Evolutionary conservation across 1,140 invertebrate genomes (phyloP).

Genomic region (Bombus confusus): DNA sequence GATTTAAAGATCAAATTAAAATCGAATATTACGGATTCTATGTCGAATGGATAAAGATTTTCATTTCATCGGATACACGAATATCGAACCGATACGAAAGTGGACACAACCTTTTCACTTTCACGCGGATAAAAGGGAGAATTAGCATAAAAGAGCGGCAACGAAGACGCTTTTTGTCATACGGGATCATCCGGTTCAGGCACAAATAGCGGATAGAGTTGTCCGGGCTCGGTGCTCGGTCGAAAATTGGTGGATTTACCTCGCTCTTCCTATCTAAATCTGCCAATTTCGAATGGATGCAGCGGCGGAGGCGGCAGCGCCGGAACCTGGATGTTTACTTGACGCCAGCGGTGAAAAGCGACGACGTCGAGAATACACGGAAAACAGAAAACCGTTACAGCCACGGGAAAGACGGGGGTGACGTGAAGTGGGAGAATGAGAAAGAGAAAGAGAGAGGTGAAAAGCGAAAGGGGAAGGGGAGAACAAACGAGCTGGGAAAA

Average conservation of each 20-base stretch:
- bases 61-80: not conserved
- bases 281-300: constrained; percentile 67
- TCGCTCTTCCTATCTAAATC: constrained; percentile 57
- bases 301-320: not conserved
- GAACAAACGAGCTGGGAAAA: not conserved
- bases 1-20: not conserved
- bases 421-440: not conserved
- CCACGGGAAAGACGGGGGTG: not conserved
- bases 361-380: constrained; percentile 28
- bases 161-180: constrained; percentile 13
- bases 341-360: constrained; percentile 64
- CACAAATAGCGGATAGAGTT: constrained; percentile 30
- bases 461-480: not conserved
- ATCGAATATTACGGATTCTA: not conserved
- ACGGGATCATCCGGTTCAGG: constrained; percentile 30
- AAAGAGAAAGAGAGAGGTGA: not conserved
- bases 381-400: constrained; percentile 34
- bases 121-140: not conserved
- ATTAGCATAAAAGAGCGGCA: not conserved
- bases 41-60: not conserved
- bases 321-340: constrained; percentile 62
- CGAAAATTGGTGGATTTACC: constrained; percentile 59
- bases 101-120: not conserved
- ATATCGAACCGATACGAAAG: not conserved
- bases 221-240: not conserved